These are phyloP conservation scores for Paratilapia polleni DNA, from an alignment of 2,113 vertebrate genomes.

Conservation along the genomic window DNA sequence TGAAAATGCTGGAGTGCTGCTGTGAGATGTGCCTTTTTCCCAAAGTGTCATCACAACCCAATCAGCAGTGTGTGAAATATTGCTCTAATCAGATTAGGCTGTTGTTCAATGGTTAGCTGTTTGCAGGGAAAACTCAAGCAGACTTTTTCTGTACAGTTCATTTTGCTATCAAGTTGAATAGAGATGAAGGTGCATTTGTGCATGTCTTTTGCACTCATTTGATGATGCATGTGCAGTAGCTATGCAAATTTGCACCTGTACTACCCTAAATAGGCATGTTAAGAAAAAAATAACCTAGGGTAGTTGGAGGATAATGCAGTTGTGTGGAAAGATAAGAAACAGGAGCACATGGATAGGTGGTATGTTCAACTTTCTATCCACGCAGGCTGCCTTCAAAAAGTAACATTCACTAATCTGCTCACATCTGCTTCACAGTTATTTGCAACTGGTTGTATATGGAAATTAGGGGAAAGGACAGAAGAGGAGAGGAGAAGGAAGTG, in stretches of 20 bases:
- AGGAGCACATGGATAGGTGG: neutral
- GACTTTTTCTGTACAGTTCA: neutral
- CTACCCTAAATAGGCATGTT: neutral
- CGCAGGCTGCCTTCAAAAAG: slow-evolving; percentile 8
- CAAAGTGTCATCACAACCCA: slow-evolving; percentile 47
- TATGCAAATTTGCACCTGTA: slow-evolving; percentile 45
- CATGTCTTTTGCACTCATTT: slow-evolving; percentile 2
- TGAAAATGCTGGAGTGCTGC: slow-evolving; percentile 31
- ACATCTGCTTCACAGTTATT: slow-evolving; percentile 33
- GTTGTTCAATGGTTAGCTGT: slow-evolving; percentile 26
- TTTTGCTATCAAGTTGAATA: slow-evolving; percentile 3
- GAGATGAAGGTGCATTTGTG: neutral
- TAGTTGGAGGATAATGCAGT: neutral
- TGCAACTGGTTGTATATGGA: slow-evolving; percentile 26
- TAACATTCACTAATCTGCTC: slow-evolving; percentile 30
- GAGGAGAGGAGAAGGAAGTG: neutral
- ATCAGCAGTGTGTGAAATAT: slow-evolving; percentile 54
- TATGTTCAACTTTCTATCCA: neutral
- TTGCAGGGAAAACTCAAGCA: neutral
- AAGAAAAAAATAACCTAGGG: neutral
- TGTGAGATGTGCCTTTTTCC: slow-evolving; percentile 33
- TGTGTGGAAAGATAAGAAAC: neutral
- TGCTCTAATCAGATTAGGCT: slow-evolving; percentile 54
- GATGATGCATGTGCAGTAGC: slow-evolving; percentile 9
- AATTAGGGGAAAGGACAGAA: neutral